These are phyloP conservation scores for Phaethon lepturus DNA, from an alignment of 2,113 vertebrate species.

Conservation along the genomic window DNA sequence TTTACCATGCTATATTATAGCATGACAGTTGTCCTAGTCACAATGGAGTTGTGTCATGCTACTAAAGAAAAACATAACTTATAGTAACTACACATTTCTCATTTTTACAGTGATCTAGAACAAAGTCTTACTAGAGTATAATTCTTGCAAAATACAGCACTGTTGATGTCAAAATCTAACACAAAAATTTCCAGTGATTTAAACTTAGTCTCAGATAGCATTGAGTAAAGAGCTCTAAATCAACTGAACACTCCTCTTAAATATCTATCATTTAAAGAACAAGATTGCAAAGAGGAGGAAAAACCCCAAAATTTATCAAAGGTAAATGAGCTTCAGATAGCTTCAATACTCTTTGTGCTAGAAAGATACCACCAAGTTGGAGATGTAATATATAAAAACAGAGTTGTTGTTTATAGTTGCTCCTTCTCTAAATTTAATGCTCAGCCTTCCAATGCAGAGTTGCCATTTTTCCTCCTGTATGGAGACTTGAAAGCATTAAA, in stretches of 20 bases:
- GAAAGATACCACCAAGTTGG: background rate
- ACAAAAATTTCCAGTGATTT: background rate
- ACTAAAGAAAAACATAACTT: background rate
- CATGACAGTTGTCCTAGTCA: background rate
- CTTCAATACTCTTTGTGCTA: background rate
- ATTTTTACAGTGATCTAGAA: background rate
- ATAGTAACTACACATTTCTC: background rate
- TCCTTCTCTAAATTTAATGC: background rate
- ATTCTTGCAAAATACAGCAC: background rate
- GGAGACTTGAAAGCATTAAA: background rate
- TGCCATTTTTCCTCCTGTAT: background rate
- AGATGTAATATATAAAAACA: background rate
- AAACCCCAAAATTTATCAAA: background rate
- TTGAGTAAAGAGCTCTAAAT: conserved; percentile 18
- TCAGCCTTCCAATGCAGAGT: background rate
- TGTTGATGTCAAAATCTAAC: background rate
- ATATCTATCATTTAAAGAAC: background rate
- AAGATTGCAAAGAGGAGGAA: background rate
- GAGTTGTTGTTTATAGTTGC: background rate
- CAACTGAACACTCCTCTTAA: background rate
- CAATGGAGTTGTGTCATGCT: background rate
- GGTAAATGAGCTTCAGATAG: background rate
- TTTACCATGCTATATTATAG: background rate
- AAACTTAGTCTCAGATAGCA: background rate
- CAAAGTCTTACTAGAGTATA: background rate